Evolutionary conservation across 2,888 invertebrate species (phyloP).

Genomic region (Labia minor): DNA sequence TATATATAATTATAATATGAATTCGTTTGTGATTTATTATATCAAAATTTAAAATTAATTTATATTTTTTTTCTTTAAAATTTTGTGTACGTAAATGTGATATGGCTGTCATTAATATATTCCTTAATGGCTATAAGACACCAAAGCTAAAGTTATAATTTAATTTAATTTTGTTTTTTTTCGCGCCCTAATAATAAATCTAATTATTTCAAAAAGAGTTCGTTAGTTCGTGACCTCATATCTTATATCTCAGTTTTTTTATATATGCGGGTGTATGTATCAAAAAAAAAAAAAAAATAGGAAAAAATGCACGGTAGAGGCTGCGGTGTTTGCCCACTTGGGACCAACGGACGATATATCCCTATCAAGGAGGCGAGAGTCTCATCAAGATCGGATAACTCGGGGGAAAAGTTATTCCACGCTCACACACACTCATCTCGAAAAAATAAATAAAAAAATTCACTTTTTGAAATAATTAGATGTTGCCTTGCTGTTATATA

Average conservation of each 20-base stretch:
- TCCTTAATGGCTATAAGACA: background rate
- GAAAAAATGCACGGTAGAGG: background rate
- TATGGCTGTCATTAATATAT: background rate
- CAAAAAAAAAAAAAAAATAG: too few relatives aligned
- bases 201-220: background rate
- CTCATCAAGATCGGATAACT: background rate
- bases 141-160: background rate
- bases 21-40: too few relatives aligned
- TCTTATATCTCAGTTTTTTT: background rate
- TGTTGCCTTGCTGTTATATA: background rate
- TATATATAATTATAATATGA: too few relatives aligned
- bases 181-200: background rate
- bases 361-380: background rate
- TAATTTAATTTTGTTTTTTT: background rate
- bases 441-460: background rate
- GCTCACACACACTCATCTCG: background rate
- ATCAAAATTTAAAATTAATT: too few relatives aligned
- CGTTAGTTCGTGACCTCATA: slow-evolving; percentile 7
- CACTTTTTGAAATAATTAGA: slow-evolving; percentile 5
- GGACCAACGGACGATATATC: background rate
- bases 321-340: background rate
- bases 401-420: background rate
- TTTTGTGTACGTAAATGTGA: too few relatives aligned
- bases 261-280: too few relatives aligned
- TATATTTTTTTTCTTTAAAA: too few relatives aligned